Percentiles rank a stretch among this genome's conserved stretches.
phyloP scores from a whole-genome alignment of 2,797 vertebrate species.

The Poeciliopsis turneri region DNA sequence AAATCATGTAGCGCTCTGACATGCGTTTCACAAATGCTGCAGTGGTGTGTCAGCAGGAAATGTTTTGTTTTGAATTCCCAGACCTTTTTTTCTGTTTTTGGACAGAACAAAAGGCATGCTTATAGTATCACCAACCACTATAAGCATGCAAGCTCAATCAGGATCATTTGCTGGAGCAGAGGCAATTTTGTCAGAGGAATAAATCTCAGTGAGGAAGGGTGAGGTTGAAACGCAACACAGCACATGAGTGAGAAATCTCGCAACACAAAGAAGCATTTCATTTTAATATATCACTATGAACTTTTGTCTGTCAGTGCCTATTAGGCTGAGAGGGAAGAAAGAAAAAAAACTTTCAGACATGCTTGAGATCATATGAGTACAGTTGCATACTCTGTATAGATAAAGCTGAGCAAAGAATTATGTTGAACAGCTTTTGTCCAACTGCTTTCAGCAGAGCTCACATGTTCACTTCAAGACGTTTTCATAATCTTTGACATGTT shows the following conservation, averaged over 20 bases:
- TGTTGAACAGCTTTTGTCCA: constrained; percentile 61
- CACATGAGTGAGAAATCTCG: not conserved
- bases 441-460: constrained; percentile 41
- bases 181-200: not conserved
- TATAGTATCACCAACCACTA: no score
- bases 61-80: not conserved
- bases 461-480: constrained; percentile 40
- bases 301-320: not conserved
- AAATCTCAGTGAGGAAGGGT: not conserved
- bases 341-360: not conserved
- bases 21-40: constrained; percentile 1
- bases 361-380: constrained; percentile 19
- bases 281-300: not conserved
- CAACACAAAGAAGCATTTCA: not conserved
- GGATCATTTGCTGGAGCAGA: not conserved
- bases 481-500: constrained; percentile 20
- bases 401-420: constrained; percentile 40
- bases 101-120: no score
- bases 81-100: not conserved
- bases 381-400: constrained; percentile 7
- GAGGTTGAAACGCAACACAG: not conserved
- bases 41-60: not conserved
- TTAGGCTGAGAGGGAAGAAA: not conserved
- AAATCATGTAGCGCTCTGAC: not conserved
- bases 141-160: not conserved